Conservation (phyloP, 1,140 invertebrate species). For the Aphelinus certus region DNA sequence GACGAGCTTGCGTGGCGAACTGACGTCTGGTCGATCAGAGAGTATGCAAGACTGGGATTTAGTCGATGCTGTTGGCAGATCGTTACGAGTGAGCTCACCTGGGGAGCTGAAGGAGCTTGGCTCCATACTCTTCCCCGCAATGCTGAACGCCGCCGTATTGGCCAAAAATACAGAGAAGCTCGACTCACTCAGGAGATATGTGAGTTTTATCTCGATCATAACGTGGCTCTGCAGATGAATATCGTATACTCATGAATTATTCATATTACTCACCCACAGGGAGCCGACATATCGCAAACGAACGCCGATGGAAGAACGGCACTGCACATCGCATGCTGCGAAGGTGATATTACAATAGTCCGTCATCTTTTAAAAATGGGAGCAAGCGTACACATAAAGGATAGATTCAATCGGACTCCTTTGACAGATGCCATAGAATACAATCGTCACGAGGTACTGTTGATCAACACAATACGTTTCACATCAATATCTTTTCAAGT, state of each 20-base stretch:
- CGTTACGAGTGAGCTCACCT: constrained; percentile 73
- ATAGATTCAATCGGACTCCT: constrained; percentile 71
- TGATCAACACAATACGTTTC: too few relatives aligned
- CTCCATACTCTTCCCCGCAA: constrained; percentile 79
- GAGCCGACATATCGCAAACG: constrained; percentile 78
- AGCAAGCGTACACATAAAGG: constrained; percentile 84
- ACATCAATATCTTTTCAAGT: too few relatives aligned
- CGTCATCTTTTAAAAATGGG: constrained; percentile 82
- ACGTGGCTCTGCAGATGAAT: neutral
- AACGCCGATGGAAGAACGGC: constrained; percentile 85
- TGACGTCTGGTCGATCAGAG: constrained; percentile 63
- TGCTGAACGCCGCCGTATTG: constrained; percentile 79
- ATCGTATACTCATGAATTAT: neutral
- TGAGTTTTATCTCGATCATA: constrained; percentile 43
- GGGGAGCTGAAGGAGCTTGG: constrained; percentile 77
- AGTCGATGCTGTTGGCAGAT: constrained; percentile 74
- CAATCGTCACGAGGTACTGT: constrained; percentile 69
- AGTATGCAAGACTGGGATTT: constrained; percentile 70
- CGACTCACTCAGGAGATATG: constrained; percentile 65
- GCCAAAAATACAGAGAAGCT: constrained; percentile 71
- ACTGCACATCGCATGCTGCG: constrained; percentile 81
- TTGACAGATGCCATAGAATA: constrained; percentile 72
- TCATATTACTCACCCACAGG: constrained; percentile 58
- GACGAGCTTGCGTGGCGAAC: constrained; percentile 78
- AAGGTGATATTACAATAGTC: constrained; percentile 76